phyloP scores from a whole-genome alignment of 2,113 vertebrate species.

The Stercorarius parasiticus region DNA sequence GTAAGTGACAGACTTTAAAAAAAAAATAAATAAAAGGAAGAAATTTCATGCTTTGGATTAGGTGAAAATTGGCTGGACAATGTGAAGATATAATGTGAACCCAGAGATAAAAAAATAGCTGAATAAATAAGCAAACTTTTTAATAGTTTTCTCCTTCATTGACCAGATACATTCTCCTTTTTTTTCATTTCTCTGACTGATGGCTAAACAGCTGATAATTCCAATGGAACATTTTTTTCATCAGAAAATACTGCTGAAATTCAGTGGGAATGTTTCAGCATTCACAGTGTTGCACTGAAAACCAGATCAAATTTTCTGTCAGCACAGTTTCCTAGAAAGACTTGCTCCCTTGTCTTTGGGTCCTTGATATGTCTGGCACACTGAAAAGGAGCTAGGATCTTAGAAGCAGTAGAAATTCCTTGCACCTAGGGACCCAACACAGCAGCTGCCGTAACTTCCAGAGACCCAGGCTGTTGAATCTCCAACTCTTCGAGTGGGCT shows the following conservation, averaged over 20 bases:
- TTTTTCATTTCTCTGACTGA: background rate
- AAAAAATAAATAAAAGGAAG: fast-evolving
- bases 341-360: background rate
- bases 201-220: background rate
- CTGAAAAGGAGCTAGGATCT: background rate
- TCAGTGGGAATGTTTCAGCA: background rate
- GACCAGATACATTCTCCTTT: background rate
- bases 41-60: background rate
- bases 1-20: background rate
- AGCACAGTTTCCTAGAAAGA: background rate
- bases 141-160: background rate
- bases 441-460: background rate
- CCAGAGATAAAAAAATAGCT: background rate
- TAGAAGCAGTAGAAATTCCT: background rate
- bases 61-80: background rate
- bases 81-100: background rate
- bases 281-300: background rate
- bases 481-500: background rate
- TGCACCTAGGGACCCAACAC: background rate
- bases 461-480: background rate
- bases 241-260: background rate
- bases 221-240: background rate
- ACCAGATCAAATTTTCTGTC: background rate
- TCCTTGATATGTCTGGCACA: background rate
- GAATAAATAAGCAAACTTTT: background rate